phyloP scores from a whole-genome alignment of 2,888 invertebrate species.

The Cepaea hortensis region DNA sequence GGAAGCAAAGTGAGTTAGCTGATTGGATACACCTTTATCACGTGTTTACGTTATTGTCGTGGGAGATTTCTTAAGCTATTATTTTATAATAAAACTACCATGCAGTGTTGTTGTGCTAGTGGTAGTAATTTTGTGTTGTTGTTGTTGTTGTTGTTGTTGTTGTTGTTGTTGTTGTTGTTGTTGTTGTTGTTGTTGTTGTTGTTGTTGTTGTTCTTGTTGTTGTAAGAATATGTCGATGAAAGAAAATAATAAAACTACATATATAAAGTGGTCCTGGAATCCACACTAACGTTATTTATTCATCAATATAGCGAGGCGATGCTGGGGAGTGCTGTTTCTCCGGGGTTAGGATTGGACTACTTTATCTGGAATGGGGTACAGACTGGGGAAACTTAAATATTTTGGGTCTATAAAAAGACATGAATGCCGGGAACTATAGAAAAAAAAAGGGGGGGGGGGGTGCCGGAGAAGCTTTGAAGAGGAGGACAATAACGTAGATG shows the following conservation, averaged over 20 bases:
- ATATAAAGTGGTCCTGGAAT: no score
- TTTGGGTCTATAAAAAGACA: no score
- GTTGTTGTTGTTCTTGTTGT: neutral
- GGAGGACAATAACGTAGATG: no score
- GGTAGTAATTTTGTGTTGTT: neutral
- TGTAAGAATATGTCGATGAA: neutral
- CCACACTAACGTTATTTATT: no score
- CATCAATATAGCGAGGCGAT: no score
- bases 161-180: neutral
- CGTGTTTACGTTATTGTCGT: neutral
- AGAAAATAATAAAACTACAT: neutral
- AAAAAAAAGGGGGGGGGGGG: no score
- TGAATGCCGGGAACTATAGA: no score
- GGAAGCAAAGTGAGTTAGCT: slow-evolving; percentile 93
- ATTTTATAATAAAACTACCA: neutral
- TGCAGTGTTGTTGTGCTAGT: neutral
- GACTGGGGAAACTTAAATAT: no score
- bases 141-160: neutral
- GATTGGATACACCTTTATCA: neutral
- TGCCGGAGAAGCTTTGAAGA: no score
- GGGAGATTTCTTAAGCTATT: neutral
- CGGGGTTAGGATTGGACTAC: no score
- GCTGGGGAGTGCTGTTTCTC: no score
- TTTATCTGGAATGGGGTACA: no score
- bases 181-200: neutral